A percentile compares a stretch with the other conserved stretches of the same genome.
Evolutionary conservation across 2,888 invertebrate genomes (phyloP).

Genomic region (Tetragnatha montana): DNA sequence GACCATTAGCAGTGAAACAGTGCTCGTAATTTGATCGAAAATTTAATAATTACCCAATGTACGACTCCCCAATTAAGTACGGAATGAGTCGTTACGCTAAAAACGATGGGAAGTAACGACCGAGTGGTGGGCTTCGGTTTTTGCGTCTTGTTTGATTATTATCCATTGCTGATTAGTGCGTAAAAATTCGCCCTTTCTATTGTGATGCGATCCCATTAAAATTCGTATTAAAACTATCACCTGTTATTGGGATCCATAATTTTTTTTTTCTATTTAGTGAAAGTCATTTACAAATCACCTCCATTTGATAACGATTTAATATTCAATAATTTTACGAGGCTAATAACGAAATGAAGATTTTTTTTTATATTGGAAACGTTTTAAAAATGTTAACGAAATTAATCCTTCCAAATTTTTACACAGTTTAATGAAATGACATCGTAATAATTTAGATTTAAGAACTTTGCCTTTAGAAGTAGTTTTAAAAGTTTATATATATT

Average conservation of each 20-base stretch:
- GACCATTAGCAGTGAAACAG: conserved; percentile 24
- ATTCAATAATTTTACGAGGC: too few relatives aligned
- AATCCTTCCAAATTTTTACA: too few relatives aligned
- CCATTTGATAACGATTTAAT: neutral
- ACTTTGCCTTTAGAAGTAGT: too few relatives aligned
- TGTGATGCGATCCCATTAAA: neutral
- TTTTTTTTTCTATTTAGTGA: too few relatives aligned
- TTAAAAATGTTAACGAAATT: too few relatives aligned
- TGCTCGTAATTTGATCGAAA: conserved; percentile 5
- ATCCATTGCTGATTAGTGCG: neutral
- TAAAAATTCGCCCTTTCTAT: neutral
- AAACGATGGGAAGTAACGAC: neutral
- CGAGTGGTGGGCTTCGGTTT: neutral
- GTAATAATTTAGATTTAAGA: too few relatives aligned
- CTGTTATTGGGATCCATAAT: neutral
- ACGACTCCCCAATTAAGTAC: neutral
- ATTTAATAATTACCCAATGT: conserved; percentile 18
- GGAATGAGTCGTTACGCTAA: neutral
- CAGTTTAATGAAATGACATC: too few relatives aligned
- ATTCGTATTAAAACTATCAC: neutral
- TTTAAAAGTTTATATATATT: too few relatives aligned
- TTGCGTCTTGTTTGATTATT: neutral
- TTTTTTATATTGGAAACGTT: too few relatives aligned
- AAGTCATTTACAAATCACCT: conserved; percentile 3
- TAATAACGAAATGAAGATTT: too few relatives aligned